Evolutionary conservation across 2,797 vertebrate species (phyloP).

Genomic region (Picus viridis): DNA sequence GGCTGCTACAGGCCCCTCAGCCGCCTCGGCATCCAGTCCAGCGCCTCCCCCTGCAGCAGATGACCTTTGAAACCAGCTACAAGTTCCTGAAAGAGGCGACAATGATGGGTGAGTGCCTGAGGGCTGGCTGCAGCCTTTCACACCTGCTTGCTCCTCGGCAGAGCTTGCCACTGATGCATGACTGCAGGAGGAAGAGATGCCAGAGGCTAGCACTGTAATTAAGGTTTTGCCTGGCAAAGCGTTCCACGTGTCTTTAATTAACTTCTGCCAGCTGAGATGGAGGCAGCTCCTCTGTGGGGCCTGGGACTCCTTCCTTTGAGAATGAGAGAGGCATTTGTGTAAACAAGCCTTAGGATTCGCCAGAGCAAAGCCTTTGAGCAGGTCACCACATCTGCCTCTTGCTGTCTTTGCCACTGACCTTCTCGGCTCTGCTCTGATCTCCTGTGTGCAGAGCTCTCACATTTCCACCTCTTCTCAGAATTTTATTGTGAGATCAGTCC

Average conservation of each 20-base stretch:
- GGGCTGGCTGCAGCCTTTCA: background rate
- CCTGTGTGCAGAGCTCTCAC: no score
- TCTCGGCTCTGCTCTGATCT: background rate
- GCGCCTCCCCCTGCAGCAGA: slow-evolving; percentile 95
- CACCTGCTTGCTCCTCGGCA: background rate
- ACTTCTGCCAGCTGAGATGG: slow-evolving; percentile 20
- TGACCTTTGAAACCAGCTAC: slow-evolving; percentile 98
- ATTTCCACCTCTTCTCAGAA: background rate
- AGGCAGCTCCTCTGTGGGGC: slow-evolving; percentile 1
- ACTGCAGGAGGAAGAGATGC: slow-evolving; percentile 4
- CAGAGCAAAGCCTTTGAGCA: background rate
- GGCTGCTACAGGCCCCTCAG: slow-evolving; percentile 93
- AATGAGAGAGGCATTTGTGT: background rate
- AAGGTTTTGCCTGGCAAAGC: background rate
- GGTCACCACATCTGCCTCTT: background rate
- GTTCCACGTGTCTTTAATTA: slow-evolving; percentile 37
- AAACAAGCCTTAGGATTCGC: background rate
- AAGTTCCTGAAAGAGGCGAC: slow-evolving; percentile 96
- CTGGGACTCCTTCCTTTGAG: background rate
- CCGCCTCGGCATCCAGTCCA: slow-evolving; percentile 90
- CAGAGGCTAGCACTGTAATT: slow-evolving; percentile 25
- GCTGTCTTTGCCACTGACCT: background rate
- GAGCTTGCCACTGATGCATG: background rate
- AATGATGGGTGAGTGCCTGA: slow-evolving; percentile 84
- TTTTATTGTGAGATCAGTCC: background rate